Evolutionary conservation across 2,888 invertebrate species (phyloP).

Genomic region (Marronus borbonicus): DNA sequence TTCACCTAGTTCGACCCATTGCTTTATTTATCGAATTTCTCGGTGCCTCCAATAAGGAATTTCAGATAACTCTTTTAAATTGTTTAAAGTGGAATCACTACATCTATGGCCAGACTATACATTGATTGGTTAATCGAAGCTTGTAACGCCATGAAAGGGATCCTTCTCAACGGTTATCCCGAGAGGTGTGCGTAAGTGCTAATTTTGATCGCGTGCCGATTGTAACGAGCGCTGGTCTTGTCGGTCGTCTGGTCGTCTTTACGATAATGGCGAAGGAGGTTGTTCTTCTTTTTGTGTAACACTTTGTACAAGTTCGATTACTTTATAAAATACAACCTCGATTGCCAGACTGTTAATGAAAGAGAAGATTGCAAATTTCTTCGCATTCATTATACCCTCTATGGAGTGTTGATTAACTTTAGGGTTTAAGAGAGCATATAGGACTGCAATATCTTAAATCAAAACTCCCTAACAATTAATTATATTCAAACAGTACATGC

Average conservation of each 20-base stretch:
- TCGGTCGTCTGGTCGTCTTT: background rate
- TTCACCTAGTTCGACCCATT: too few species aligned
- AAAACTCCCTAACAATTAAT: too few species aligned
- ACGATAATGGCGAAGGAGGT: background rate
- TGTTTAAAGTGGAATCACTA: too few species aligned
- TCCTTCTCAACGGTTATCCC: background rate
- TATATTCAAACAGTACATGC: too few species aligned
- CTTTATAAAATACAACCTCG: background rate
- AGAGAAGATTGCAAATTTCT: slow-evolving; percentile 3
- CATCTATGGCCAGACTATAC: too few species aligned
- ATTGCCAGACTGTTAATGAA: background rate
- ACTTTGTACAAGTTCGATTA: background rate
- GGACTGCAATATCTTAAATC: background rate
- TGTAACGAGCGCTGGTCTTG: background rate
- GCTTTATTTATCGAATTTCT: too few species aligned
- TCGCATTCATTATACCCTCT: background rate
- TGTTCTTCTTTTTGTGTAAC: slow-evolving; percentile 5
- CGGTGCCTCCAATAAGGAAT: too few species aligned
- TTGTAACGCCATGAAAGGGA: background rate
- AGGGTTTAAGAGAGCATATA: background rate
- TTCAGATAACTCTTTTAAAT: too few species aligned
- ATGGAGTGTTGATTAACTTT: too few species aligned
- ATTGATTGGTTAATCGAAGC: too few species aligned
- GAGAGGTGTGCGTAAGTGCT: slow-evolving; percentile 9
- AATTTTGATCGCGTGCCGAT: slow-evolving; percentile 30